Evolutionary conservation across 2,888 invertebrate genomes (phyloP), one percentile per base, ranked within the genome.

Genomic region (Xiphydria camelus): DNA sequence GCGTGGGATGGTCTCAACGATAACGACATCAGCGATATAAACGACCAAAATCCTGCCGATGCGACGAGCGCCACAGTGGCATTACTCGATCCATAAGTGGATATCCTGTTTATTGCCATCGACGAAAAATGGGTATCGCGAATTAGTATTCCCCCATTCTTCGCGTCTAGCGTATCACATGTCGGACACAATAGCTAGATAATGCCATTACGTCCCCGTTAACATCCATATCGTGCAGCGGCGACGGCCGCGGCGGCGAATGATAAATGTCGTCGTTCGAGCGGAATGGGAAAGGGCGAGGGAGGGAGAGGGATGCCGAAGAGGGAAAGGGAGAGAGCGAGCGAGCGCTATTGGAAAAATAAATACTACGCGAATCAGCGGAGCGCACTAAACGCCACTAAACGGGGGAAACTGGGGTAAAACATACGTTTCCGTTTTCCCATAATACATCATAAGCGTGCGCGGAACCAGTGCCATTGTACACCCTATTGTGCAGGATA

Each of bases 351-450:
- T 25, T 50, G 50, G 46, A 47, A 59, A 61, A 61, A 49, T 64
- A 66, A 65, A 65, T 66, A 60, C 49, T 51, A 48, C 39, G 47
- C 57, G 61, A 62, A 52, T 57, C 66, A 62, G 54, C 58, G 59
- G 53, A 64, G 62, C 64, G 62, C 59, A 60, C 67, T 68, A 68
- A 68, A 68, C 56, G 66, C 66, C 62, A 60, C 65, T 68, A 68
- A 68, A 66, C 66, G 68, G 58, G 66, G 60, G 65, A 62, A 67
- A 68, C 64, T 59, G 59, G 68, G 68, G 57, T 66, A 68, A 67
- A 68, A 67, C 67, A 66, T 68, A 66, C 64, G 65, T 66, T 68
- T 68, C 67, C 68, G 66, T 64, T 66, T 55, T 65, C 62, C 59
- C 61, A 53, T 68, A 62, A 68, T 67, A 63, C 64, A 64, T 68